Evolutionary conservation across 2,797 vertebrate genomes (phyloP).

Genomic region (Labroides dimidiatus): DNA sequence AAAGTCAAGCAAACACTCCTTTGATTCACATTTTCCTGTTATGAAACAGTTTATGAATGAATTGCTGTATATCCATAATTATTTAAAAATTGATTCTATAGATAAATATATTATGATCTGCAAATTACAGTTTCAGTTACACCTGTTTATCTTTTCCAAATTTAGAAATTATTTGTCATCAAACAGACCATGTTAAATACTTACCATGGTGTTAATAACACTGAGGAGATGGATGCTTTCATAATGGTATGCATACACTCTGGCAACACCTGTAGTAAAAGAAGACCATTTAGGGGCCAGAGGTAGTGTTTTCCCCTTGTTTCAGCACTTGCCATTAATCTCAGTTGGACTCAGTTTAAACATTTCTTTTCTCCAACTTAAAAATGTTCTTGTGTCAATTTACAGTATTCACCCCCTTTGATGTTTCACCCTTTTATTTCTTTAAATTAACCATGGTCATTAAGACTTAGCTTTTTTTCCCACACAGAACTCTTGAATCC

Average conservation of each 20-base stretch:
- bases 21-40: slow-evolving; percentile 87
- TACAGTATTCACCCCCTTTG: no score
- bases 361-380: background rate
- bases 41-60: background rate
- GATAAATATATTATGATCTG: no score
- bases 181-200: slow-evolving; percentile 40
- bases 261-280: slow-evolving; percentile 83
- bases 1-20: slow-evolving; percentile 81
- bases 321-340: background rate
- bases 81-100: no score
- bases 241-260: slow-evolving; percentile 83
- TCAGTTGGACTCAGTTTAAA: background rate
- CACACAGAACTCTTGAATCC: no score
- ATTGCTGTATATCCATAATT: background rate
- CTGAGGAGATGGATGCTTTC: slow-evolving; percentile 82
- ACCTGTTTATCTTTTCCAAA: no score
- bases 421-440: no score
- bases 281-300: background rate
- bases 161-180: no score
- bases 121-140: no score
- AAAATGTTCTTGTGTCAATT: background rate
- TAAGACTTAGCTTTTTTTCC: no score
- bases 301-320: background rate
- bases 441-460: no score
- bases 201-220: slow-evolving; percentile 87